Conservation (phyloP, 2,113 vertebrate species). For the Sitta europaea region DNA sequence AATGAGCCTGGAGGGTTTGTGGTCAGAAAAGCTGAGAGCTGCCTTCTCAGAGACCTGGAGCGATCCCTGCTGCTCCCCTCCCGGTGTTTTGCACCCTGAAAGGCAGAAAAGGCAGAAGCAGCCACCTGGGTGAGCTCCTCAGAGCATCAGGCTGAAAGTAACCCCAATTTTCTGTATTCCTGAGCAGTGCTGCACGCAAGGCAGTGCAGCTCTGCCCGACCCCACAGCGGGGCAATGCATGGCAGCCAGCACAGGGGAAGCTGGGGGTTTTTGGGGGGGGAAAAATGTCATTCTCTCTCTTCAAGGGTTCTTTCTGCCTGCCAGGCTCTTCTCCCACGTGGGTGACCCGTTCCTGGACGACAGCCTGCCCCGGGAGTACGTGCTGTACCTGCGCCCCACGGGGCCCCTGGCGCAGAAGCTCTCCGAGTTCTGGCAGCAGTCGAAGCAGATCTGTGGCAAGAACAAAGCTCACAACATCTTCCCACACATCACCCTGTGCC, state of each 20-base stretch:
- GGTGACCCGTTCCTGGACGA: conserved; percentile 96
- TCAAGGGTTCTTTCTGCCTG: not conserved
- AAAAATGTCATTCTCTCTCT: not conserved
- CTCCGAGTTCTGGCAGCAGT: conserved; percentile 94
- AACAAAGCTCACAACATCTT: conserved; percentile 99
- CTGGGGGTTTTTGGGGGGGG: not conserved
- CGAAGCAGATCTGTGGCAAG: conserved; percentile 91
- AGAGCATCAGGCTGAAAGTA: not conserved
- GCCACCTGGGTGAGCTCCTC: not conserved
- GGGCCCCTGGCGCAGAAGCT: conserved; percentile 94
- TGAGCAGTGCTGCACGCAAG: not conserved
- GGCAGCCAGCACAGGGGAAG: not conserved
- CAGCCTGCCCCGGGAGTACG: conserved; percentile 91
- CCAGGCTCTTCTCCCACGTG: conserved; percentile 95
- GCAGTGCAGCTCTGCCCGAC: not conserved
- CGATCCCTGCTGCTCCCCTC: not conserved
- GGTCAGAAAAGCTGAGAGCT: not conserved
- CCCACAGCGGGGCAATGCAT: not conserved
- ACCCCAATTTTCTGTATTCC: not conserved
- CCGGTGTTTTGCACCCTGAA: not conserved
- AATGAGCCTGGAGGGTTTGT: not conserved
- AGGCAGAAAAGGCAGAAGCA: not conserved
- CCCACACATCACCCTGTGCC: conserved; percentile 97
- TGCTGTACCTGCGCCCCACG: conserved; percentile 93
- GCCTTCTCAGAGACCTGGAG: not conserved